Conservation (phyloP, 1,140 invertebrate genomes). For the Monomorium pharaonis region DNA sequence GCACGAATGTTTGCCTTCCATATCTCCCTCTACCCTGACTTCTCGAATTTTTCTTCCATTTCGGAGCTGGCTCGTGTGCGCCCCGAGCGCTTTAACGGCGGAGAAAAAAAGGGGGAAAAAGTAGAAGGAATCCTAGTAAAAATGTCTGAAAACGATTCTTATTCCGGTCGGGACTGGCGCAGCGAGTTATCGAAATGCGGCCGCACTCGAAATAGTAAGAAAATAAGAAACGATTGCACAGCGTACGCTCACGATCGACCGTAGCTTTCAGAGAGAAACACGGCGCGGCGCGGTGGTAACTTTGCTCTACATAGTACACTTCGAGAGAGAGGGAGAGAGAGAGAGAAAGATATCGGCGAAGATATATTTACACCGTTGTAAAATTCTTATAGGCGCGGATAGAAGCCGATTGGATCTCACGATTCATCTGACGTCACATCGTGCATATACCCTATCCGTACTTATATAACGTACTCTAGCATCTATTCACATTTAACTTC, state of each 20-base stretch:
- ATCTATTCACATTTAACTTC: slow-evolving; percentile 40
- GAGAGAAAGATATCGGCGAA: slow-evolving; percentile 6
- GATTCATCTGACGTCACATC: slow-evolving; percentile 57
- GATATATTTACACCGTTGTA: slow-evolving; percentile 54
- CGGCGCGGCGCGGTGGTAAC: slow-evolving; percentile 27
- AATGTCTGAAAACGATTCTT: slow-evolving; percentile 59
- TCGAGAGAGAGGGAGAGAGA: neutral
- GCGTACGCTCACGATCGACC: slow-evolving; percentile 21
- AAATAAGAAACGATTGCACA: slow-evolving; percentile 59
- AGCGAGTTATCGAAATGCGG: slow-evolving; percentile 42
- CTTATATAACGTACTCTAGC: neutral
- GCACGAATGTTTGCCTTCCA: slow-evolving; percentile 62
- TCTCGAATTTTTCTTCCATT: slow-evolving; percentile 65
- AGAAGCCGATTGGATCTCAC: slow-evolving; percentile 35
- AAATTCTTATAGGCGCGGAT: slow-evolving; percentile 59
- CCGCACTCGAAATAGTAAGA: slow-evolving; percentile 28
- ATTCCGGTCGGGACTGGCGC: slow-evolving; percentile 30
- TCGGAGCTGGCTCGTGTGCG: neutral
- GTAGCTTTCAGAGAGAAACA: slow-evolving; percentile 26
- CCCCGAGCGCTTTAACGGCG: slow-evolving; percentile 18
- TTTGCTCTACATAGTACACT: slow-evolving; percentile 47
- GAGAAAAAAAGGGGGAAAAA: neutral
- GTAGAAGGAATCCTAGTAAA: slow-evolving; percentile 40
- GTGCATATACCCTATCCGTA: slow-evolving; percentile 3
- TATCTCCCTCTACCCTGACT: slow-evolving; percentile 46